These are phyloP conservation scores for Palloptera scutellata DNA, from an alignment of 2,888 invertebrate genomes.

Conservation along the genomic window DNA sequence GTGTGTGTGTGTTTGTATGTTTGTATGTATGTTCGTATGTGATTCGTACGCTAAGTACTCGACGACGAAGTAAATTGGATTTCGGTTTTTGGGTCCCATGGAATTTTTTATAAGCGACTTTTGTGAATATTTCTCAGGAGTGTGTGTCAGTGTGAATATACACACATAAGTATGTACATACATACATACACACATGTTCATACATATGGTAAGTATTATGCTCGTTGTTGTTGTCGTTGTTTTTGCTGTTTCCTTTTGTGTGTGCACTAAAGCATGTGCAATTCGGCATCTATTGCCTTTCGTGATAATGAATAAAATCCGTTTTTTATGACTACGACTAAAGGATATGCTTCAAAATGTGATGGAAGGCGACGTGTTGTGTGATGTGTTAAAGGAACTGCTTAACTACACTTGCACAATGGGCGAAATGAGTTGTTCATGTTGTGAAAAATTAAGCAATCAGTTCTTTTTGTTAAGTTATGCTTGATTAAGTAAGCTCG, in stretches of 20 bases:
- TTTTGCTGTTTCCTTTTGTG: slow-evolving; percentile 4
- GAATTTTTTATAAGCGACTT: slow-evolving; percentile 23
- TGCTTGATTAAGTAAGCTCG: too few relatives aligned
- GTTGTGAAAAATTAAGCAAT: too few relatives aligned
- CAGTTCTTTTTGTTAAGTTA: too few relatives aligned
- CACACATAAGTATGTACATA: background rate
- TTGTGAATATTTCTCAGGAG: slow-evolving; percentile 5
- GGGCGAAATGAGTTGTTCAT: too few relatives aligned
- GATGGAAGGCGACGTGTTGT: background rate
- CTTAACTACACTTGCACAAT: too few relatives aligned
- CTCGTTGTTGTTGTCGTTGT: slow-evolving; percentile 3
- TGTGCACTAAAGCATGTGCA: background rate
- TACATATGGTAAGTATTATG: slow-evolving; percentile 16
- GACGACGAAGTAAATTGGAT: slow-evolving; percentile 25
- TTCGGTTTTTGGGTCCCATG: slow-evolving; percentile 21
- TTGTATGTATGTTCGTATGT: too few relatives aligned
- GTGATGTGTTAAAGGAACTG: too few relatives aligned
- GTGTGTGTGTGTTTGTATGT: too few relatives aligned
- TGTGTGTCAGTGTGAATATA: slow-evolving; percentile 12
- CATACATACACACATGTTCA: background rate
- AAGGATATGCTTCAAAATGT: slow-evolving; percentile 1
- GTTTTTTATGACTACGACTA: slow-evolving; percentile 20
- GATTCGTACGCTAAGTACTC: slow-evolving; percentile 16
- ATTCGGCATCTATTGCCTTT: slow-evolving; percentile 16
- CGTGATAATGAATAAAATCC: slow-evolving; percentile 29